phyloP scores from a whole-genome alignment of 2,797 vertebrate species.

The Okamejei kenojei region DNA sequence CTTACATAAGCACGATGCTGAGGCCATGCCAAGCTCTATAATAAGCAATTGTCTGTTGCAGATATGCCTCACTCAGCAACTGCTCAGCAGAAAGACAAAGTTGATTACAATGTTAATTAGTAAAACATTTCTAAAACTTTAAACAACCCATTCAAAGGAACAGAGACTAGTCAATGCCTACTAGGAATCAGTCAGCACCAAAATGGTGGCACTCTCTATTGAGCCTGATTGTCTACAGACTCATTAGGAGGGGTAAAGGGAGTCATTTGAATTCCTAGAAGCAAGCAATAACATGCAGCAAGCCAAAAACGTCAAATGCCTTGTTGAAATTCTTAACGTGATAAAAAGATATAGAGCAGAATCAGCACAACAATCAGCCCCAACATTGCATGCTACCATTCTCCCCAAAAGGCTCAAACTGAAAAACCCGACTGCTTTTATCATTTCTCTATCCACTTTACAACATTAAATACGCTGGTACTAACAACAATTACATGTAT shows the following conservation, averaged over 20 bases:
- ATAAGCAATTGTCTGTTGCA: neutral
- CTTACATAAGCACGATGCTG: neutral
- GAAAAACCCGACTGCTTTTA: neutral
- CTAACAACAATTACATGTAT: neutral
- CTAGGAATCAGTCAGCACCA: neutral
- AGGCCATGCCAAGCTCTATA: neutral
- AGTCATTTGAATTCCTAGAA: neutral
- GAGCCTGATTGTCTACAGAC: neutral
- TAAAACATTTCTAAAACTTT: neutral
- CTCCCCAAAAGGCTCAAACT: neutral
- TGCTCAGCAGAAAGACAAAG: neutral
- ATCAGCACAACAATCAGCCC: neutral
- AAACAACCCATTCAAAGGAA: neutral
- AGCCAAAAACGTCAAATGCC: neutral
- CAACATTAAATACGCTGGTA: neutral
- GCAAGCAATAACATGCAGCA: neutral
- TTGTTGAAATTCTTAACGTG: neutral
- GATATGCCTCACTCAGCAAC: neutral
- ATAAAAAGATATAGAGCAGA: neutral
- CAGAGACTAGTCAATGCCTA: neutral
- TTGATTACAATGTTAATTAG: neutral
- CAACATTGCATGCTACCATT: neutral
- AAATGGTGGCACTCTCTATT: neutral
- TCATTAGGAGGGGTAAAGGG: neutral
- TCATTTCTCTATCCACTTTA: neutral